Evolutionary conservation across 2,113 vertebrate genomes (phyloP).

Genomic region (Polypterus senegalus): DNA sequence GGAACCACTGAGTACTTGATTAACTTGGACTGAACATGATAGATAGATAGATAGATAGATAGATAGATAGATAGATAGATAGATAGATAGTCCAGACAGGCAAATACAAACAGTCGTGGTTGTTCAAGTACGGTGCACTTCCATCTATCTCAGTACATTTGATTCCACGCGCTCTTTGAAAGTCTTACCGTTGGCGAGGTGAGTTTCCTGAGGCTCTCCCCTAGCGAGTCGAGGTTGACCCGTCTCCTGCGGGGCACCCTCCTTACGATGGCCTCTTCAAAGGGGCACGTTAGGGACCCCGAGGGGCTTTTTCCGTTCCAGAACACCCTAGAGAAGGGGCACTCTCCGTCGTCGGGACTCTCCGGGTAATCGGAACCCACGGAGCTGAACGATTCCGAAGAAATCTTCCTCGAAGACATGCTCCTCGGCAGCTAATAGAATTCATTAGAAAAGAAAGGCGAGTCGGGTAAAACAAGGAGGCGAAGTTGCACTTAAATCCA

Average conservation of each 20-base stretch:
- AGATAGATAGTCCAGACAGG: no score
- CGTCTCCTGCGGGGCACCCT: conserved; percentile 66
- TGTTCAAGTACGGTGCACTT: background rate
- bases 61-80: no score
- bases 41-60: no score
- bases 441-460: no score
- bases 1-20: no score
- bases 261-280: conserved; percentile 40
- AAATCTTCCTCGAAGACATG: conserved; percentile 92
- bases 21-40: no score
- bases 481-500: no score
- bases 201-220: conserved; percentile 80
- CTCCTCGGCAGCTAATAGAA: conserved; percentile 39
- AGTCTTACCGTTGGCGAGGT: conserved; percentile 80
- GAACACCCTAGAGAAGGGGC: conserved; percentile 59
- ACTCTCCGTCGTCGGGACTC: conserved; percentile 69
- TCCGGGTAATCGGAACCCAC: conserved; percentile 79
- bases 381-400: conserved; percentile 89
- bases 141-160: background rate
- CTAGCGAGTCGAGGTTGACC: conserved; percentile 88
- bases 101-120: no score
- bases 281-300: conserved; percentile 40
- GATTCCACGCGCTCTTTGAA: background rate
- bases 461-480: no score
- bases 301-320: conserved; percentile 80